Evolutionary conservation across 2,113 vertebrate species (phyloP).

Genomic region (Anguilla rostrata): DNA sequence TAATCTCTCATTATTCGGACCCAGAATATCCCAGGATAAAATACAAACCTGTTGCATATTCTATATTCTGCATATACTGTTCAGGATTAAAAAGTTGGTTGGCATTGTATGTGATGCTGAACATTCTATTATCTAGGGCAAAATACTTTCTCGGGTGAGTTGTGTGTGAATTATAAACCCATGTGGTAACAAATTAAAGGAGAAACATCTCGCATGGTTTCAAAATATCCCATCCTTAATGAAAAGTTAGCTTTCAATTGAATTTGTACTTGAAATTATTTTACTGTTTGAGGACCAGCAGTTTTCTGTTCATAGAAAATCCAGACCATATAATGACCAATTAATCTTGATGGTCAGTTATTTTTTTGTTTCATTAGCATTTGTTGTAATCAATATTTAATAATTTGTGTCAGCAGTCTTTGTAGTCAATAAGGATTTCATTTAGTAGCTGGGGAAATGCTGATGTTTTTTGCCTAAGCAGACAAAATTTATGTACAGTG

Average conservation of each 20-base stretch:
- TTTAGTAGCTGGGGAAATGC: too few relatives aligned
- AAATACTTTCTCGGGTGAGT: not conserved
- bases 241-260: not conserved
- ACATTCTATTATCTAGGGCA: constrained; percentile 24
- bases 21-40: constrained; percentile 23
- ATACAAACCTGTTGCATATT: constrained; percentile 1
- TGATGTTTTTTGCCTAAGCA: too few relatives aligned
- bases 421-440: too few relatives aligned
- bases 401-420: too few relatives aligned
- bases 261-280: not conserved
- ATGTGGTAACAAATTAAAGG: not conserved
- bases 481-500: too few relatives aligned
- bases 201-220: not conserved
- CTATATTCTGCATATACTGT: not conserved
- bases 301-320: too few relatives aligned
- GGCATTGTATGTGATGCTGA: constrained; percentile 21
- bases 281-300: not conserved
- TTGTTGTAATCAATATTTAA: not conserved
- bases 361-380: not conserved
- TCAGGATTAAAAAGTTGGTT: constrained; percentile 31
- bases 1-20: constrained; percentile 54
- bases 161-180: not conserved
- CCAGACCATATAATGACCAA: too few relatives aligned
- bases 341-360: not conserved
- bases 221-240: not conserved